These are phyloP conservation scores for Melanotaenia duboulayi DNA, from an alignment of 2,113 vertebrate genomes.

Conservation along the genomic window DNA sequence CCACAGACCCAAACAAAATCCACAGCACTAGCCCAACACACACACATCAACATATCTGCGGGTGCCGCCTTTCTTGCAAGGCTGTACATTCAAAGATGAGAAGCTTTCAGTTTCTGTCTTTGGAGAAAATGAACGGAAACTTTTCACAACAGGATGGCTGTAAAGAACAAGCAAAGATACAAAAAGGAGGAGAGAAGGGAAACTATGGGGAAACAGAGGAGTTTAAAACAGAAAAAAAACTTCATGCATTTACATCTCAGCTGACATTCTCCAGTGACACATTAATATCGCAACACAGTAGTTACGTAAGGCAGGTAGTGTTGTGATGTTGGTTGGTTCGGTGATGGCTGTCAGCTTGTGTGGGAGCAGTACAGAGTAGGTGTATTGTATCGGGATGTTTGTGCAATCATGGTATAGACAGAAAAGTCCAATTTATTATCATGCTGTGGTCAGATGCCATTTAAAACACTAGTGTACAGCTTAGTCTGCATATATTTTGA, in stretches of 20 bases:
- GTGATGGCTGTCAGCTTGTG: conserved; percentile 32
- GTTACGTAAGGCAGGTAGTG: background rate
- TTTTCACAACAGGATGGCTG: conserved; percentile 8
- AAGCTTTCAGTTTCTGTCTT: conserved; percentile 11
- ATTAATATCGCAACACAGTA: background rate
- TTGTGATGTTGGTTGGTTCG: conserved; percentile 10
- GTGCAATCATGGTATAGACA: conserved; percentile 66
- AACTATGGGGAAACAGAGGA: background rate
- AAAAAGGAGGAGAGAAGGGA: background rate
- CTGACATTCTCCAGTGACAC: conserved; percentile 30
- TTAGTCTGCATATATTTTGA: conserved; percentile 58
- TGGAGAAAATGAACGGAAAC: conserved; percentile 20
- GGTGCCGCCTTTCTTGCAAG: conserved; percentile 43
- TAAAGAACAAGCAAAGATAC: background rate
- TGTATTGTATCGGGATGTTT: conserved; percentile 58
- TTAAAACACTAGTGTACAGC: conserved; percentile 80
- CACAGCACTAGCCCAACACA: conserved; percentile 7
- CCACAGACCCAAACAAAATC: conserved; percentile 19
- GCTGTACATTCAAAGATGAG: conserved; percentile 41
- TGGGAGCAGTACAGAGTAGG: conserved; percentile 25
- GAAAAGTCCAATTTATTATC: conserved; percentile 51
- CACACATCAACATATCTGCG: conserved; percentile 8
- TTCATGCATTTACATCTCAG: conserved; percentile 13
- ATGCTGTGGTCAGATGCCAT: conserved; percentile 38
- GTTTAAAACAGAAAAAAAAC: conserved; percentile 1